A percentile compares a stretch with the other conserved stretches of the same genome.
Conservation (phyloP, 2,888 invertebrate genomes). For the Mimachlamys varia region DNA sequence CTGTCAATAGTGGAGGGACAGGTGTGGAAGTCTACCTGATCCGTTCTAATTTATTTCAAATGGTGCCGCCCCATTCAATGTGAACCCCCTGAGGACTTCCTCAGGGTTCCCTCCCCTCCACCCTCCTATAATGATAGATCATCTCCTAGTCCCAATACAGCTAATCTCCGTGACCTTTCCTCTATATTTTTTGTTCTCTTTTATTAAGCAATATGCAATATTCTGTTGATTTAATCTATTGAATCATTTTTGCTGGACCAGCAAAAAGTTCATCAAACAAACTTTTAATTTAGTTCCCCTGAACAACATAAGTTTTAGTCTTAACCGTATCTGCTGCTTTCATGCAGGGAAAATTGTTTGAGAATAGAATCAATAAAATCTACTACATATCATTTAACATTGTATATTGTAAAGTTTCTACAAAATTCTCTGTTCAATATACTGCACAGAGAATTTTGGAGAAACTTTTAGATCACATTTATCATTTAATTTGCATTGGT, state of each 20-base stretch:
- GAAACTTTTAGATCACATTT: too few species aligned
- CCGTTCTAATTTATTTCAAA: neutral
- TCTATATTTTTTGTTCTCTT: neutral
- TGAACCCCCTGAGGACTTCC: neutral
- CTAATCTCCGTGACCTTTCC: neutral
- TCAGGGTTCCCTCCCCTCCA: neutral
- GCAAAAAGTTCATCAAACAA: neutral
- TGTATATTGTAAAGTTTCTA: too few species aligned
- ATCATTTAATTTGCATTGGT: too few species aligned
- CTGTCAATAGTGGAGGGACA: conserved; percentile 22
- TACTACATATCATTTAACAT: too few species aligned
- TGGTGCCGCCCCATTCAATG: neutral
- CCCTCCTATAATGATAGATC: neutral
- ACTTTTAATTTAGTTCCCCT: too few species aligned
- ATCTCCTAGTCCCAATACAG: neutral
- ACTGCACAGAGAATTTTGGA: too few species aligned
- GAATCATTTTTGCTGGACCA: neutral
- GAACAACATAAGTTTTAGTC: too few species aligned
- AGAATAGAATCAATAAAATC: too few species aligned
- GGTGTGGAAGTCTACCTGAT: conserved; percentile 18
- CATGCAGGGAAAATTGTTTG: too few species aligned
- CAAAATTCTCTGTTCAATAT: too few species aligned
- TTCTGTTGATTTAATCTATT: too few species aligned
- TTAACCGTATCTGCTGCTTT: too few species aligned
- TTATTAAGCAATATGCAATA: neutral